A percentile compares a stretch with the other conserved stretches of the same genome.
These are phyloP conservation scores for Enchytraeus crypticus DNA, from an alignment of 2,888 invertebrate genomes.

Conservation along the genomic window DNA sequence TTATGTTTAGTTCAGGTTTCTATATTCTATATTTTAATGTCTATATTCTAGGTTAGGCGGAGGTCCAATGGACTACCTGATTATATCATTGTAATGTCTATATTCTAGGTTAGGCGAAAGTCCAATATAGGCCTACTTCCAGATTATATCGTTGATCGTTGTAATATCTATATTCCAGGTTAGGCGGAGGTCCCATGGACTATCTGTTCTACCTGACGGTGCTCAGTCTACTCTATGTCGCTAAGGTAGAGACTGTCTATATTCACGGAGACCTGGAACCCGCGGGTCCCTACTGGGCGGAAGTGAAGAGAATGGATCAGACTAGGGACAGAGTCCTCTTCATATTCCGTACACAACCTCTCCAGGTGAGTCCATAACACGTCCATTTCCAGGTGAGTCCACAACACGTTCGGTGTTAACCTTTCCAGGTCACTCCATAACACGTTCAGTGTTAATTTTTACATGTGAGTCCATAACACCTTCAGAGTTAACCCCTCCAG, in stretches of 20 bases:
- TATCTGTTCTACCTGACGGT: slow-evolving; percentile 41
- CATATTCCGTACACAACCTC: slow-evolving; percentile 17
- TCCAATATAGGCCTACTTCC: slow-evolving; percentile 35
- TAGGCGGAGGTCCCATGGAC: slow-evolving; percentile 33
- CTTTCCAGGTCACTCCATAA: too few relatives aligned
- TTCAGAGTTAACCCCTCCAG: too few relatives aligned
- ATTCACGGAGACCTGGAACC: slow-evolving; percentile 37
- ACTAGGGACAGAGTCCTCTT: slow-evolving; percentile 16
- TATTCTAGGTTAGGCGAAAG: slow-evolving; percentile 32
- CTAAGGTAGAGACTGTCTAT: slow-evolving; percentile 35
- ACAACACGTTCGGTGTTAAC: too few relatives aligned
- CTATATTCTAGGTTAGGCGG: too few relatives aligned
- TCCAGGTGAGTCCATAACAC: slow-evolving; percentile 1
- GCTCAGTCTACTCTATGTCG: slow-evolving; percentile 35
- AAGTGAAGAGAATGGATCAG: slow-evolving; percentile 1
- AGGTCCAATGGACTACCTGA: slow-evolving; percentile 35
- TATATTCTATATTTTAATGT: too few relatives aligned
- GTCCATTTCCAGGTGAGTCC: too few relatives aligned
- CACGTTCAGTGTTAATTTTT: too few relatives aligned
- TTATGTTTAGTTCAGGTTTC: too few relatives aligned
- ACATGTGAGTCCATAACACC: too few relatives aligned
- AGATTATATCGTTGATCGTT: too few relatives aligned
- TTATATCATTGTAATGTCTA: too few relatives aligned
- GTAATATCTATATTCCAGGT: too few relatives aligned
- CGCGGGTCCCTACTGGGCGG: slow-evolving; percentile 12